Percentiles rank a stretch among this genome's conserved stretches.
These are phyloP conservation scores for Chlorocebus sabaeus DNA, from an alignment of 2,113 vertebrate species.

Conservation along the genomic window DNA sequence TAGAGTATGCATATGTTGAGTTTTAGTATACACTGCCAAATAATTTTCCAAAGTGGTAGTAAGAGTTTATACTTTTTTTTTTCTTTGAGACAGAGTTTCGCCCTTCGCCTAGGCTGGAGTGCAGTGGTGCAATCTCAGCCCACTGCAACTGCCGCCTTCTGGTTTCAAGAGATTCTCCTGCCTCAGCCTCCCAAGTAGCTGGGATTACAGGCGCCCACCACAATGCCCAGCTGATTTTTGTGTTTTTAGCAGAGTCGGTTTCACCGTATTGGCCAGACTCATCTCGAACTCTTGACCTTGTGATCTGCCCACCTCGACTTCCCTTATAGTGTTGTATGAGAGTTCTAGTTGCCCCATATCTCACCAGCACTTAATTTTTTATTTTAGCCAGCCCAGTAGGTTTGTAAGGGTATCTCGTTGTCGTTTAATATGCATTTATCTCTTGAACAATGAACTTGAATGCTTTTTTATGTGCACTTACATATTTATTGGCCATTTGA, in stretches of 20 bases:
- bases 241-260: no score
- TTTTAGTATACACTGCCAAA: neutral
- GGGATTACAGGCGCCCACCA: no score
- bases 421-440: neutral
- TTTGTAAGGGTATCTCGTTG: neutral
- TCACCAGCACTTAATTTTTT: neutral
- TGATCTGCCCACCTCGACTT: no score
- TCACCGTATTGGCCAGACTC: no score
- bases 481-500: neutral
- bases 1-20: neutral
- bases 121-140: no score
- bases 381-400: neutral
- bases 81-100: no score
- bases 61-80: neutral
- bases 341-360: neutral
- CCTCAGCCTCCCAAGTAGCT: no score
- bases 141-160: no score
- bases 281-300: no score
- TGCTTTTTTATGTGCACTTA: neutral
- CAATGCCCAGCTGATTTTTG: no score
- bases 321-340: neutral
- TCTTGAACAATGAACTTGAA: neutral
- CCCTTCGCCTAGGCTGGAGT: no score
- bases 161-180: no score
- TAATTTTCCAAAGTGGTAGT: neutral